phyloP scores from a whole-genome alignment of 2,888 invertebrate species.

The Ormyrus pomaceus region DNA sequence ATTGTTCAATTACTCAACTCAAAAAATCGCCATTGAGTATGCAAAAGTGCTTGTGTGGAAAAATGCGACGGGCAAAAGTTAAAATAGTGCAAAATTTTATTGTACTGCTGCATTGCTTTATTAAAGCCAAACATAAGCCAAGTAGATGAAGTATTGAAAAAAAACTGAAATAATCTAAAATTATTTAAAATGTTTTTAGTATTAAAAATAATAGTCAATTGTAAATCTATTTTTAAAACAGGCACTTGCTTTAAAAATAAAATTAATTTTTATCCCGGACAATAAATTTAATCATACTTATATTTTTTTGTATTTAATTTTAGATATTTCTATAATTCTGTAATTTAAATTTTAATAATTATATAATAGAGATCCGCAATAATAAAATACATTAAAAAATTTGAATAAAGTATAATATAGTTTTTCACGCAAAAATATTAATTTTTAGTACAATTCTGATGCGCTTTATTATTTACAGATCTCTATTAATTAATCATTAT shows the following conservation, averaged over 20 bases:
- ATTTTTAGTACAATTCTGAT: neutral
- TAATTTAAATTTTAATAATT: constrained; percentile 20
- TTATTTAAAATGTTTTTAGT: neutral
- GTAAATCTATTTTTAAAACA: too few relatives aligned
- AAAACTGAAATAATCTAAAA: constrained; percentile 44
- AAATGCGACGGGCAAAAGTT: constrained; percentile 46
- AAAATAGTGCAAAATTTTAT: constrained; percentile 45
- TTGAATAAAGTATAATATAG: neutral
- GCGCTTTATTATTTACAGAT: constrained; percentile 21
- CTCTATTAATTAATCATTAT: constrained; percentile 26
- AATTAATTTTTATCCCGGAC: neutral
- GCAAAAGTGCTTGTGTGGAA: constrained; percentile 47
- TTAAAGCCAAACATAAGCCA: constrained; percentile 51
- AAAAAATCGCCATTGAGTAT: constrained; percentile 37
- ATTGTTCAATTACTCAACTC: neutral
- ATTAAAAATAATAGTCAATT: neutral
- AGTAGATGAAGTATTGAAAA: neutral
- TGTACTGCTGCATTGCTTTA: constrained; percentile 47
- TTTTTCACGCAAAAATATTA: neutral
- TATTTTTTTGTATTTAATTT: constrained; percentile 26
- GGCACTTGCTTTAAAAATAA: neutral
- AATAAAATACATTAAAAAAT: neutral
- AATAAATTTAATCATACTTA: constrained; percentile 10
- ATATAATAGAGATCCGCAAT: constrained; percentile 35
- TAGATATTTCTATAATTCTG: constrained; percentile 29